These are phyloP conservation scores for Zaprionus davidi DNA, from an alignment of 1,140 invertebrate genomes.

Conservation along the genomic window DNA sequence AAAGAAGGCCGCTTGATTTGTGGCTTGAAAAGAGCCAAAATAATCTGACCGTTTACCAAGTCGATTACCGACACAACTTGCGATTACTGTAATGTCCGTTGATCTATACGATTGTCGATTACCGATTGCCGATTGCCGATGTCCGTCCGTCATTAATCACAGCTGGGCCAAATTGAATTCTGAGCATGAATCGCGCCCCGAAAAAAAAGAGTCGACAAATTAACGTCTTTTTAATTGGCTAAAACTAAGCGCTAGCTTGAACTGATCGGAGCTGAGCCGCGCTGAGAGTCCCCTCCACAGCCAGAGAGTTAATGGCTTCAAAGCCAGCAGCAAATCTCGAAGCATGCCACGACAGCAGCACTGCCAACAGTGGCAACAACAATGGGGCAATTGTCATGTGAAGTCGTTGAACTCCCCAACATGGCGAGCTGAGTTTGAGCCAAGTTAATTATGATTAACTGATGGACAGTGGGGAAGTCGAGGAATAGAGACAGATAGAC, in stretches of 20 bases:
- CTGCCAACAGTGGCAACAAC: constrained; percentile 42
- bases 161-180: constrained; percentile 74
- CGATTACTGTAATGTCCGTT: constrained; percentile 19
- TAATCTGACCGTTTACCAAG: constrained; percentile 31
- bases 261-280: not conserved
- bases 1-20: not conserved
- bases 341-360: constrained; percentile 37
- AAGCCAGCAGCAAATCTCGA: constrained; percentile 20
- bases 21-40: constrained; percentile 9
- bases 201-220: constrained; percentile 71
- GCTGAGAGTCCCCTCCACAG: constrained; percentile 17
- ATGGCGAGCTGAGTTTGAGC: constrained; percentile 31
- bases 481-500: too few species aligned
- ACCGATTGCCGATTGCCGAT: not conserved
- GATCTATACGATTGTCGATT: constrained; percentile 5
- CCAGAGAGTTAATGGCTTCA: constrained; percentile 7
- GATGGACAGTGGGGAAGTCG: not conserved
- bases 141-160: constrained; percentile 61
- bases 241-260: constrained; percentile 35
- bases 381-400: constrained; percentile 72
- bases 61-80: constrained; percentile 31
- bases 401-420: constrained; percentile 68
- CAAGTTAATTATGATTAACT: constrained; percentile 55
- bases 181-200: constrained; percentile 39
- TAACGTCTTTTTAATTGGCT: constrained; percentile 78